Evolutionary conservation across 2,797 vertebrate genomes (phyloP).

Genomic region (Erpetoichthys calabaricus): DNA sequence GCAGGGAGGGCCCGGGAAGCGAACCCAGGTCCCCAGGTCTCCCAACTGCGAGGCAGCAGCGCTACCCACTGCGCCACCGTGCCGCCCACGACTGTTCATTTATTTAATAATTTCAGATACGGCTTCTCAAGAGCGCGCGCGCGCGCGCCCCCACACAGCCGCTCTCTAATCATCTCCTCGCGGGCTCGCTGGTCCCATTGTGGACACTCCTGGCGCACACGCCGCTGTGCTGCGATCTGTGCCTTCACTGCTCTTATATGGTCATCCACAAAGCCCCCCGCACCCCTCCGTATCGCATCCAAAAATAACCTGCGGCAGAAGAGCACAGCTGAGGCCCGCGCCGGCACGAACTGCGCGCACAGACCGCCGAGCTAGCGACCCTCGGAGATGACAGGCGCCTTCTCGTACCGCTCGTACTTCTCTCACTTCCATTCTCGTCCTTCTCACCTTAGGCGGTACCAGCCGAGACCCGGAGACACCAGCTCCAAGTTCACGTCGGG

Average conservation of each 20-base stretch:
- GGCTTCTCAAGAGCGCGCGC: slow-evolving; percentile 3
- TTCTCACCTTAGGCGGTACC: slow-evolving; percentile 33
- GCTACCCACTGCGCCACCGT: too few relatives aligned
- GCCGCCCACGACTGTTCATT: not conserved
- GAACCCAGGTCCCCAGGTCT: too few relatives aligned
- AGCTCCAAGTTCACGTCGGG: slow-evolving; percentile 14
- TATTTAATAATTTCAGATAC: too few relatives aligned
- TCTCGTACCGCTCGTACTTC: slow-evolving; percentile 59
- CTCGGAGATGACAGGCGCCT: slow-evolving; percentile 42
- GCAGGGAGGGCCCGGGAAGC: too few relatives aligned
- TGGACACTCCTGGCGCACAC: not conserved
- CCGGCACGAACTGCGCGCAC: slow-evolving; percentile 50
- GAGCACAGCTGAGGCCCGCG: slow-evolving; percentile 51
- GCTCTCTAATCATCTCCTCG: not conserved
- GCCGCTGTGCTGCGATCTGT: slow-evolving; percentile 36
- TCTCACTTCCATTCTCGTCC: slow-evolving; percentile 47
- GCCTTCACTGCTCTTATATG: slow-evolving; percentile 64
- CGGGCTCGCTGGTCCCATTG: not conserved
- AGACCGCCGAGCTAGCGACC: slow-evolving; percentile 19
- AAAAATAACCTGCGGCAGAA: slow-evolving; percentile 56
- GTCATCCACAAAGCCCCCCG: slow-evolving; percentile 58
- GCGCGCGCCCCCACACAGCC: slow-evolving; percentile 18
- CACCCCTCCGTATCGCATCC: slow-evolving; percentile 50
- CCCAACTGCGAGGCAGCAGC: too few relatives aligned
- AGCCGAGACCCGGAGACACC: slow-evolving; percentile 6